Conservation (phyloP, 2,888 invertebrate species). For the Leptarthrus brevirostris region DNA sequence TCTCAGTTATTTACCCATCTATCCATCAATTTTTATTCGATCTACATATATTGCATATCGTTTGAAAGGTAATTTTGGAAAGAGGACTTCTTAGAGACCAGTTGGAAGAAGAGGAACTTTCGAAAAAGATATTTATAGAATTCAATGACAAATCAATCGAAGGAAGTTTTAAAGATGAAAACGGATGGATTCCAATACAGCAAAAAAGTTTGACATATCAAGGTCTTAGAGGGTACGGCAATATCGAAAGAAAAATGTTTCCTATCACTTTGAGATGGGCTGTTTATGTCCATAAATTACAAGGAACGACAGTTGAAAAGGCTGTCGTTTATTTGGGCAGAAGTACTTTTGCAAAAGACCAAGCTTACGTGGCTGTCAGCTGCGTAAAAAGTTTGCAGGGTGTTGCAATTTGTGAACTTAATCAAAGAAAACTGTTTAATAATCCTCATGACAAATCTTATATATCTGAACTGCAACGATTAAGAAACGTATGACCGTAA, state of each 20-base stretch:
- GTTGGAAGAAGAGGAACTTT: too few species aligned
- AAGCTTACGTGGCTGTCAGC: slow-evolving; percentile 1
- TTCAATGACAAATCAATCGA: too few species aligned
- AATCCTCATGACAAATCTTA: neutral
- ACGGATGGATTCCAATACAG: neutral
- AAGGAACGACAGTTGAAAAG: slow-evolving; percentile 1
- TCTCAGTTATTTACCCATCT: too few species aligned
- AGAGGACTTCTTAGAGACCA: too few species aligned
- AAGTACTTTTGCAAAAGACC: slow-evolving; percentile 1
- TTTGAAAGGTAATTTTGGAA: too few species aligned
- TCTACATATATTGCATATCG: too few species aligned
- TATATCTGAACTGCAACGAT: neutral
- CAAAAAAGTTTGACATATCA: neutral
- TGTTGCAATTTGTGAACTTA: neutral
- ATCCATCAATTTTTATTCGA: too few species aligned
- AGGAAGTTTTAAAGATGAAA: neutral
- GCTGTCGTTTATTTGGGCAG: neutral
- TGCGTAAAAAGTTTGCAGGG: neutral
- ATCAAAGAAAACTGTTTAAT: slow-evolving; percentile 3
- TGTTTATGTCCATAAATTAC: neutral
- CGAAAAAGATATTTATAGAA: too few species aligned
- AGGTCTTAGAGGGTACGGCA: neutral
- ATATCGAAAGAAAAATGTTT: neutral
- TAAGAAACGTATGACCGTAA: neutral
- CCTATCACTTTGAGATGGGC: neutral